Conservation (phyloP, 2,113 vertebrate genomes). For the Larimichthys polyactis region DNA sequence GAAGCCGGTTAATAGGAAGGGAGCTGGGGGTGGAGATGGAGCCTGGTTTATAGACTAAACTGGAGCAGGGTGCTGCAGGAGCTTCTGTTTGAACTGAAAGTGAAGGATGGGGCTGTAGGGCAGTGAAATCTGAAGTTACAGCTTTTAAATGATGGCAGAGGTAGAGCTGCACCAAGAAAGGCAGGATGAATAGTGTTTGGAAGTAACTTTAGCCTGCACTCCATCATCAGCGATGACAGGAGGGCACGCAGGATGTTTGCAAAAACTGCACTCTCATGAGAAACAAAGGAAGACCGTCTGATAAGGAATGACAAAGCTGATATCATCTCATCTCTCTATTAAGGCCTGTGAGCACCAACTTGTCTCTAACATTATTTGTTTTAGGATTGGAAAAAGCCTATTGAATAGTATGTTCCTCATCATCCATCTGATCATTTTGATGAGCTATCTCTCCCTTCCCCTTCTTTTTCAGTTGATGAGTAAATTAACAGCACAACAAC, state of each 20-base stretch:
- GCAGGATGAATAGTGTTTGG: neutral
- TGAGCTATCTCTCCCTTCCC: neutral
- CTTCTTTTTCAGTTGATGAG: neutral
- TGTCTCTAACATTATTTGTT: neutral
- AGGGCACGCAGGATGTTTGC: neutral
- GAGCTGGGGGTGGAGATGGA: constrained; percentile 36
- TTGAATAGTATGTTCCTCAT: neutral
- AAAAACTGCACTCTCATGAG: neutral
- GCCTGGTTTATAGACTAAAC: constrained; percentile 26
- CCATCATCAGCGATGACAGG: neutral
- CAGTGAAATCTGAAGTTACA: neutral
- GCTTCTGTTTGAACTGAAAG: constrained; percentile 19
- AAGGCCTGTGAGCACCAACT: neutral
- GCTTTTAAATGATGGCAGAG: neutral
- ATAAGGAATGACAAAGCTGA: neutral
- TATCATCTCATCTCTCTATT: neutral
- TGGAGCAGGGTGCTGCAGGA: constrained; percentile 38
- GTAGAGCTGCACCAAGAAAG: neutral
- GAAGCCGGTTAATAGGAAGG: constrained; percentile 16
- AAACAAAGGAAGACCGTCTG: neutral
- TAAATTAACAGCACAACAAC: neutral
- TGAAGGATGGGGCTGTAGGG: constrained; percentile 16
- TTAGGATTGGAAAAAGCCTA: neutral
- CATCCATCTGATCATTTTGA: neutral
- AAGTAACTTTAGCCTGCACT: neutral